Evolutionary conservation across 1,140 invertebrate genomes (phyloP).

Genomic region (Drosophila repletoides): DNA sequence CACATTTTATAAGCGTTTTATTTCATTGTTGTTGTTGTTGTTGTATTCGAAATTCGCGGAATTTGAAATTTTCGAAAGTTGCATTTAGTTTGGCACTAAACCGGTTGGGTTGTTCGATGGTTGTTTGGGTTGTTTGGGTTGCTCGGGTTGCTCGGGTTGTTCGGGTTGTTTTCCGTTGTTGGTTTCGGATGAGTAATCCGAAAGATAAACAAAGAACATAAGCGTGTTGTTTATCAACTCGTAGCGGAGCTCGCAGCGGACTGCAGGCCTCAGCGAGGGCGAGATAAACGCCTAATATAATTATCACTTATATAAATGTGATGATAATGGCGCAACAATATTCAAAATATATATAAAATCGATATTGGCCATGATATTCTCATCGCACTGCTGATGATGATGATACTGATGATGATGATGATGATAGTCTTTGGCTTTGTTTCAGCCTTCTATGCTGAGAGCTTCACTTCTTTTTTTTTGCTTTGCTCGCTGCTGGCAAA

Average conservation of each 20-base stretch:
- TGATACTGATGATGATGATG: not conserved
- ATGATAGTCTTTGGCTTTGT: not conserved
- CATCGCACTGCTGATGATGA: conserved; percentile 9
- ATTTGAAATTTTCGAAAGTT: conserved; percentile 3
- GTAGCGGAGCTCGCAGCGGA: conserved; percentile 37
- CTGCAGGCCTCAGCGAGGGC: conserved; percentile 20
- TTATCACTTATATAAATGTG: conserved; percentile 77
- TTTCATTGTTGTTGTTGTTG: not conserved
- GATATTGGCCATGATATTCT: conserved; percentile 53
- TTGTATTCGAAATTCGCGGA: not conserved
- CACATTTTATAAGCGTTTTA: conserved; percentile 52
- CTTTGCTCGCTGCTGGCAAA: not conserved
- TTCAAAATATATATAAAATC: conserved; percentile 75
- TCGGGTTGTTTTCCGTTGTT: not conserved
- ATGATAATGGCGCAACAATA: conserved; percentile 79
- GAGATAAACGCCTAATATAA: conserved; percentile 75
- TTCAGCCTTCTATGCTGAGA: not conserved
- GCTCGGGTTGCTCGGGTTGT: not conserved
- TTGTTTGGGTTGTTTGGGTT: too few relatives aligned
- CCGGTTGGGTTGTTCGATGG: conserved; percentile 13
- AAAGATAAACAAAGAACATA: conserved; percentile 50
- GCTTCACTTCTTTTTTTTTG: conserved; percentile 27
- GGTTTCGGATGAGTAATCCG: conserved; percentile 59
- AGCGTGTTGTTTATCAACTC: conserved; percentile 38
- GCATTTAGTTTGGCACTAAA: conserved; percentile 33